Base-by-base conservation (phyloP, 2,113 vertebrate genomes). In the Mobula birostris region DNA sequence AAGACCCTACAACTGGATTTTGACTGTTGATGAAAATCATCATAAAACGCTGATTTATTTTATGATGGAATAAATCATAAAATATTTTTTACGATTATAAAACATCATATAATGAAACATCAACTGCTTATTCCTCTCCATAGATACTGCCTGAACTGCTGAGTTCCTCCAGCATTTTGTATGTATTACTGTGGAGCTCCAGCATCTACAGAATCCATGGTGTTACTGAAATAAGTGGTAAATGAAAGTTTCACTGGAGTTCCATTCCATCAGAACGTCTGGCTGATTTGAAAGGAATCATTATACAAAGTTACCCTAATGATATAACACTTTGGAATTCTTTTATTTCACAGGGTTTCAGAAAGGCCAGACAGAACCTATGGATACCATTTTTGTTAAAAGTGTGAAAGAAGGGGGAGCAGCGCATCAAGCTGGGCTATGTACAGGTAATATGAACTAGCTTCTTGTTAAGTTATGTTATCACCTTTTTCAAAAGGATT, bases 321-420 rank as follows among this genome's bases (percentile, higher is more conserved):
- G 27, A 56, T 56, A 74, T 74, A 56, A 93, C 17, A 48, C 74
- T 76, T 40, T 36, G 32, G 68, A 14, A 19, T 72, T 93, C 29
- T 27, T 93, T 93, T 74, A 93, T 70, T 93, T 93, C 70, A 76
- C 95, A 98, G 97, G 95, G 91, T 96, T 94, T 85, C 96, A 97
- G 95, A 96, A 95, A 95, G 95, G 95, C 95, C 97, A 97, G 0
- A 96, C 99, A 97, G 98, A 99, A 97, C 98, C 98, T 21, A 98
- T 99, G 99, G 99, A 99, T 95, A 99, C 99, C 96, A 99, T 99
- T 96, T 99, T 99, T 94, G 99, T 99, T 94, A 99, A 99, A 97
- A 98, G 96, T 24, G 98, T 99, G 96, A 97, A 98, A 96, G 98
- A 98, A 61, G 98, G 97, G 0, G 98, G 99, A 94, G 98, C 99